Evolutionary conservation across 2,797 vertebrate genomes (phyloP).

Genomic region (Bradypus variegatus): DNA sequence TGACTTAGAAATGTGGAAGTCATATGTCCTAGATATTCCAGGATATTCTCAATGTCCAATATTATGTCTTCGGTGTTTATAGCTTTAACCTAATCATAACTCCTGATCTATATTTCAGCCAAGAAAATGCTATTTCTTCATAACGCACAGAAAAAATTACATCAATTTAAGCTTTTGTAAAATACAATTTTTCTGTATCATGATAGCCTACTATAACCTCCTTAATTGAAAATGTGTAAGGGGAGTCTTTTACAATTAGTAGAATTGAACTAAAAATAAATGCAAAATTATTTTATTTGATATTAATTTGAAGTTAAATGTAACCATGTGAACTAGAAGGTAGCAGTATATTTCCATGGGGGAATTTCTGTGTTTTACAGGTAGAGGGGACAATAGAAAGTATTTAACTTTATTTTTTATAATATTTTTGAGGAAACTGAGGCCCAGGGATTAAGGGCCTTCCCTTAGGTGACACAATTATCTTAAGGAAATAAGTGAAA

Average conservation of each 20-base stretch:
- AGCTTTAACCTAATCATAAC: neutral
- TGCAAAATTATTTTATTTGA: neutral
- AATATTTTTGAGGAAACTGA: neutral
- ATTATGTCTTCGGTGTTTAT: neutral
- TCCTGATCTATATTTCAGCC: neutral
- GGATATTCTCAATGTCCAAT: neutral
- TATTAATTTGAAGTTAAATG: neutral
- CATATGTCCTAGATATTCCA: neutral
- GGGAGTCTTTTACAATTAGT: neutral
- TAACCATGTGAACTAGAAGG: neutral
- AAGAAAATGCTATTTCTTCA: slow-evolving; percentile 9
- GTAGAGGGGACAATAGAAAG: neutral
- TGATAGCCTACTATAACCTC: neutral
- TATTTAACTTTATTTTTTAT: neutral
- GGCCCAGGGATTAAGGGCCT: neutral
- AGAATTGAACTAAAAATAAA: neutral
- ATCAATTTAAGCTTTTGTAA: neutral
- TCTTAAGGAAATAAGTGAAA: neutral
- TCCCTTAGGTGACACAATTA: neutral
- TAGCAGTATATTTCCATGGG: neutral
- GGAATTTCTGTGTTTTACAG: neutral
- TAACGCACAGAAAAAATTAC: neutral
- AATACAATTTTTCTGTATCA: neutral
- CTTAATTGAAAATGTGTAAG: neutral
- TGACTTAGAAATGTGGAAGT: neutral